Conservation (phyloP, 1,140 invertebrate species). For the Apis mellifera region DNA sequence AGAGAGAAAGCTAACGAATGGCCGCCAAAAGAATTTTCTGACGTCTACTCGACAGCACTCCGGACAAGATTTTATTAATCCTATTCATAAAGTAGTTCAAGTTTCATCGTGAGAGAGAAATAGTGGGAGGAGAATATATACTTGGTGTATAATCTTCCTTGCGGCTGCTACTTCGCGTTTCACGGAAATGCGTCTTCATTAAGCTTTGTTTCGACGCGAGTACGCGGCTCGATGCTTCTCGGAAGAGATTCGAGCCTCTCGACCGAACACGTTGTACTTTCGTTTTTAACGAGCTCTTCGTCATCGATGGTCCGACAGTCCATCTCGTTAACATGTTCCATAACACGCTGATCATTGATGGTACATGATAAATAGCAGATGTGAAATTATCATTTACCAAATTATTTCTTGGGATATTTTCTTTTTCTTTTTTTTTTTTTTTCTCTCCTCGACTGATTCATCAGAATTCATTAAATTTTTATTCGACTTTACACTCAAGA, state of each 20-base stretch:
- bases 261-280: not conserved
- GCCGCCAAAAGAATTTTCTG: slow-evolving; percentile 31
- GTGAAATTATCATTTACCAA: not conserved
- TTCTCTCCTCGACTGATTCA: too few species aligned
- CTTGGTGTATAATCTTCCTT: slow-evolving; percentile 40
- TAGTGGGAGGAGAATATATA: not conserved
- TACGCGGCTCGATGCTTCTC: slow-evolving; percentile 14
- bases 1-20: slow-evolving; percentile 2
- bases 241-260: slow-evolving; percentile 37
- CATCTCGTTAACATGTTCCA: slow-evolving; percentile 10
- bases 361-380: not conserved
- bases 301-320: not conserved
- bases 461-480: too few species aligned
- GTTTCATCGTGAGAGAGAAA: slow-evolving; percentile 31
- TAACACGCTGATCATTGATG: not conserved
- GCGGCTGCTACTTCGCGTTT: slow-evolving; percentile 45
- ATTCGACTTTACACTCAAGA: too few species aligned
- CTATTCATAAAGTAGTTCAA: slow-evolving; percentile 61
- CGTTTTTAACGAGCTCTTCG: slow-evolving; percentile 3
- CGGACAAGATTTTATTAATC: slow-evolving; percentile 62
- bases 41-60: slow-evolving; percentile 29
- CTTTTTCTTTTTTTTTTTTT: too few species aligned
- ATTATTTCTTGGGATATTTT: too few species aligned
- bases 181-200: slow-evolving; percentile 57
- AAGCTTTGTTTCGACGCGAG: slow-evolving; percentile 29